Evolutionary conservation across 2,113 vertebrate species (phyloP).

Genomic region (Mustela nigripes): DNA sequence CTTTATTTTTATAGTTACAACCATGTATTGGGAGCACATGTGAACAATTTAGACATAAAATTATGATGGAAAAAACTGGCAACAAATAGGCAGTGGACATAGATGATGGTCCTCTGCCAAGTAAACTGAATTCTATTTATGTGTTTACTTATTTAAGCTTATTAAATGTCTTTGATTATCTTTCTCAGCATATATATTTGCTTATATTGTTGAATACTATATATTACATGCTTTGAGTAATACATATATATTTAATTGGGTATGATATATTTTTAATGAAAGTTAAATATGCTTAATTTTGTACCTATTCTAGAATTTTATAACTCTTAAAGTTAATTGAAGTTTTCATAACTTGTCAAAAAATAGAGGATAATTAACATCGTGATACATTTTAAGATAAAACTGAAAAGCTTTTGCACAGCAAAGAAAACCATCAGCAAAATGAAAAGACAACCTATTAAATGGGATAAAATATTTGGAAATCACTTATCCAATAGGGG

Average conservation of each 20-base stretch:
- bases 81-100: not conserved
- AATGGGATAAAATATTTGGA: not conserved
- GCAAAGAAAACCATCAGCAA: not conserved
- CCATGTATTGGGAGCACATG: slow-evolving; percentile 76
- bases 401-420: not conserved
- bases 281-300: not conserved
- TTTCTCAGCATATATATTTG: not conserved
- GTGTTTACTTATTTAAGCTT: not conserved
- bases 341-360: not conserved
- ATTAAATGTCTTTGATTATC: not conserved
- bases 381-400: not conserved
- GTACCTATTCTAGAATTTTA: not conserved
- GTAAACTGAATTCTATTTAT: not conserved
- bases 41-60: slow-evolving; percentile 74
- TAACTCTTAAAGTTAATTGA: not conserved
- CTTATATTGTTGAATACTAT: not conserved
- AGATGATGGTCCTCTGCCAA: not conserved
- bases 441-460: not conserved
- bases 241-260: not conserved
- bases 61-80: slow-evolving; percentile 59
- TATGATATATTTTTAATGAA: not conserved
- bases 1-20: slow-evolving; percentile 83
- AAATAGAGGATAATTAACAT: not conserved
- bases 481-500: not conserved
- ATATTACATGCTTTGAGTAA: not conserved